Evolutionary conservation across 2,113 vertebrate genomes (phyloP), one percentile per base, ranked within the genome.

Genomic region (Odocoileus hemionus): DNA sequence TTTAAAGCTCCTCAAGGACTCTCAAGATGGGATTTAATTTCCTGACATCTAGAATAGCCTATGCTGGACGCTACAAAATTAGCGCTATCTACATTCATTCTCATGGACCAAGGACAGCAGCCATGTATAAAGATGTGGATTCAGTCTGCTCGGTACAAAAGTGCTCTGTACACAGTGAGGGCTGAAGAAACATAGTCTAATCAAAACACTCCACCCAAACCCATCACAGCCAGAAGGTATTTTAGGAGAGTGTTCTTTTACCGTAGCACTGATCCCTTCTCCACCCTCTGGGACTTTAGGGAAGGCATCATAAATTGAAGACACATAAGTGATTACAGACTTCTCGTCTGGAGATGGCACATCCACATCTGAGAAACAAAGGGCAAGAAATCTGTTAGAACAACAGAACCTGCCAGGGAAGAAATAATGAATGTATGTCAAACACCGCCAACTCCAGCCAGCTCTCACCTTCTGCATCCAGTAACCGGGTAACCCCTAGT

Each of bases 291-390:
- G 99, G 98, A 99, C 99, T 98, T 99, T 99, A 89, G 99, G 99
- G 98, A 99, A 99, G 98, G 99, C 99, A 98, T 99, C 99, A 2
- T 99, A 99, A 98, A 99, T 99, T 45, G 99, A 99, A 97, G 99
- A 99, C 98, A 99, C 99, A 0, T 99, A 99, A 86, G 99, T 99
- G 98, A 99, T 99, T 96, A 99, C 99, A 0, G 99, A 99, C 98
- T 99, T 99, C 98, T 99, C 99, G 91, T 99, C 99, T 0, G 99
- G 99, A 92, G 99, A 99, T 25, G 99, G 99, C 39, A 99, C 99
- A 6, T 99, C 99, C 89, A 99, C 99, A 0, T 99, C 99, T 99
- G 98, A 87, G 15, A n/a, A 80, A 85, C 15, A 85, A 83, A 86
- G 1, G 33, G 94, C 79, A 95, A 95, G 52, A 96, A 58, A 91